Conservation (phyloP, 2,888 invertebrate species). For the Tenthredo mesomela region DNA sequence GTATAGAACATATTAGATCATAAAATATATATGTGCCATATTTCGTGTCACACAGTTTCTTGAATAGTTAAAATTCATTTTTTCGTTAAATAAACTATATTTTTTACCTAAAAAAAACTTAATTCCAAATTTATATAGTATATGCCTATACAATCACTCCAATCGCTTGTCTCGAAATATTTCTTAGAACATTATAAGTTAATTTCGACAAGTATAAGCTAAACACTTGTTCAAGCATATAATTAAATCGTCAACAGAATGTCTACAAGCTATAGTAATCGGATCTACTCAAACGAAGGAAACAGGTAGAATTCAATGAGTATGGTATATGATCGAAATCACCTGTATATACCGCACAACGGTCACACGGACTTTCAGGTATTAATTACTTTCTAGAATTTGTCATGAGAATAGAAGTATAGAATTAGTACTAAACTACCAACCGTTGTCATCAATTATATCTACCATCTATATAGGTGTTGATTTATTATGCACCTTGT, state of each 20-base stretch:
- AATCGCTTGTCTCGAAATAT: background rate
- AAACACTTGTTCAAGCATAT: constrained; percentile 16
- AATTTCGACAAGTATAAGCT: background rate
- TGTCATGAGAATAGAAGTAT: background rate
- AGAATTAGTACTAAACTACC: background rate
- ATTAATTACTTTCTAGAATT: constrained; percentile 23
- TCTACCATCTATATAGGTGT: background rate
- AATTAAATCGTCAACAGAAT: constrained; percentile 14
- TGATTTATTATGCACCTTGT: background rate
- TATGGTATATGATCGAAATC: constrained; percentile 22
- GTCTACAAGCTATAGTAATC: background rate
- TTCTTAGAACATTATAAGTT: background rate
- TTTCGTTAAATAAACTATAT: background rate
- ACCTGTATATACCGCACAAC: background rate
- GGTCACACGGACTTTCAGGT: background rate
- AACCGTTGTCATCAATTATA: background rate
- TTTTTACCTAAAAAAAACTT: background rate
- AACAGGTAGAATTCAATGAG: background rate
- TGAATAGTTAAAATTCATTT: background rate
- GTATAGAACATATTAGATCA: background rate
- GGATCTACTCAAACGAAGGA: background rate
- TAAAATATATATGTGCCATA: background rate
- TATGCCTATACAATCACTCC: too few relatives aligned
- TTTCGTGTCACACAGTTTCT: background rate
- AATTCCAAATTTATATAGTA: background rate